Base-by-base conservation (phyloP, 2,888 invertebrate species). In the Lepidochrysops patricia region DNA sequence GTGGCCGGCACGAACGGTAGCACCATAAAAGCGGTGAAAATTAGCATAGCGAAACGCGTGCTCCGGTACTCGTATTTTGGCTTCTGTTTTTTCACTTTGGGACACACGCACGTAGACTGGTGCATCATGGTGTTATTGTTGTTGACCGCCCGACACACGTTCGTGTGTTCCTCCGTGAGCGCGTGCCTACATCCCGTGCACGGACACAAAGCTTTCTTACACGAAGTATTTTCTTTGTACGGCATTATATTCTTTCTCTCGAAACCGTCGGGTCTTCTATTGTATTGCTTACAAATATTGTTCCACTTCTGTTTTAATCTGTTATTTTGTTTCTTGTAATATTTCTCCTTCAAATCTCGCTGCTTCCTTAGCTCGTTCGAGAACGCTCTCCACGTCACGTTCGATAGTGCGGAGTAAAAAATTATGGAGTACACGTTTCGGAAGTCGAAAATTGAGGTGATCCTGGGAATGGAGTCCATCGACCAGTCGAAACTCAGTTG, bases 401-500 rank as follows among this genome's bases (percentile, higher is more conserved):
- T 89, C 2, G 83, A 82, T 64, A 89, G 72, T 1, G 89, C 74
- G 3, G 87, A 84, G 82, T 98, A 98, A 76, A 98, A 94, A 63
- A 93, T 84, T 23, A 94, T 74, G 2, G 96, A 93, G 64, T 93
- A 90, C 60, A 96, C 77, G 80, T 97, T 97, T 66, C 98, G 91
- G 4, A 91, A 88, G 80, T 99, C 98, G 71, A 92, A 89, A 15
- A 96, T 70, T 27, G 93, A 91, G 56, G 93, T 93, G 69, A 99
- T 93, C 63, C 96, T 91, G 6, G 98, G 97, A 72, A 99, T 93
- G 1, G 98, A 95, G 71, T 98, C 97, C 98, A 99, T 98, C 26
- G 98, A 98, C 99, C 98, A 99, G 85, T 99, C 98, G 87, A 98
- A 99, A 81, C 98, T 98, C 60, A 99, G 90, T 68, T 94, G 93